Percentiles rank a stretch among this genome's conserved stretches.
These are phyloP conservation scores for Lasioglossum morio DNA, from an alignment of 2,888 invertebrate genomes.

Conservation along the genomic window DNA sequence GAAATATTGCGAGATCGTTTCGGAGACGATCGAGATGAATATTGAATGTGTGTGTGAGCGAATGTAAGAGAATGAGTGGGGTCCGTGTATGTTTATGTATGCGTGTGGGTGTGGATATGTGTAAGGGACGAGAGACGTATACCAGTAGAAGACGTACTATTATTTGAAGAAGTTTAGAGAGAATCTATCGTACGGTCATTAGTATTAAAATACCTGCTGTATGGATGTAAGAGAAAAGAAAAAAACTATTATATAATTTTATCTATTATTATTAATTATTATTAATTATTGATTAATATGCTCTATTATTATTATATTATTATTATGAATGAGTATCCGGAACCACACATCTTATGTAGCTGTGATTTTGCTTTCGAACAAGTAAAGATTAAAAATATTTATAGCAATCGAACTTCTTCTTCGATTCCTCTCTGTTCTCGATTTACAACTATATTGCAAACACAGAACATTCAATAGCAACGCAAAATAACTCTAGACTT, in stretches of 20 bases:
- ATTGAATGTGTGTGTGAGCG: background rate
- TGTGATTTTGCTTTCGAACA: slow-evolving; percentile 85
- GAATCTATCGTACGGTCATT: slow-evolving; percentile 77
- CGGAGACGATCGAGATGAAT: slow-evolving; percentile 44
- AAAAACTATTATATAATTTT: slow-evolving; percentile 83
- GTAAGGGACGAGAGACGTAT: slow-evolving; percentile 46
- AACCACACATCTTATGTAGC: slow-evolving; percentile 84
- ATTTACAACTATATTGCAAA: background rate
- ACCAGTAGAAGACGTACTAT: slow-evolving; percentile 69
- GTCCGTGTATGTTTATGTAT: slow-evolving; percentile 31
- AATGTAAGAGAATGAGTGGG: background rate
- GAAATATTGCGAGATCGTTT: slow-evolving; percentile 49
- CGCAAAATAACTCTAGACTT: background rate
- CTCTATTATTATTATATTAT: slow-evolving; percentile 79
- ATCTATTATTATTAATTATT: slow-evolving; percentile 81
- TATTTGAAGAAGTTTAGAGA: slow-evolving; percentile 66
- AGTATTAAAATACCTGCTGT: slow-evolving; percentile 77
- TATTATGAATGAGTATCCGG: slow-evolving; percentile 79
- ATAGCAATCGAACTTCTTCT: slow-evolving; percentile 77
- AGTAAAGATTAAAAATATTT: slow-evolving; percentile 85
- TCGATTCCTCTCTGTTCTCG: background rate
- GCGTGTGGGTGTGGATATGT: slow-evolving; percentile 22
- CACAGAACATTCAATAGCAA: background rate
- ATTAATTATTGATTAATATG: slow-evolving; percentile 80
- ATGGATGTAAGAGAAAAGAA: slow-evolving; percentile 80